These are phyloP conservation scores for Nasonia longicornis DNA, from an alignment of 1,140 invertebrate species.

Conservation along the genomic window DNA sequence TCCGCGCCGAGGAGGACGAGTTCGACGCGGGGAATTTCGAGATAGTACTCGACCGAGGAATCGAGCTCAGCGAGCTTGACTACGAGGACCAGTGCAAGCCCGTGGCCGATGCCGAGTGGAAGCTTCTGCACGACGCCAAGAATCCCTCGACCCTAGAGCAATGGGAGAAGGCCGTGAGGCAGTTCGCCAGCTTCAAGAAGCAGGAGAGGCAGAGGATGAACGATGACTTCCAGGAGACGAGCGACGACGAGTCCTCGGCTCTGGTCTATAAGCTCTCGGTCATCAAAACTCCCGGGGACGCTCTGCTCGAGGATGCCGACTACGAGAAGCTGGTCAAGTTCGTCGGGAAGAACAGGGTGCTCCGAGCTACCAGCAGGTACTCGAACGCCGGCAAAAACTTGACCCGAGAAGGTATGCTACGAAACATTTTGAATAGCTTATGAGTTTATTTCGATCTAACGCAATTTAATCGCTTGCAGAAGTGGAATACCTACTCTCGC, in stretches of 20 bases:
- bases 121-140: constrained; percentile 51
- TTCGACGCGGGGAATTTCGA: not conserved
- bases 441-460: not conserved
- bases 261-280: constrained; percentile 54
- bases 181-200: constrained; percentile 53
- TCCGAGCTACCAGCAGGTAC: constrained; percentile 43
- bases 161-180: constrained; percentile 53
- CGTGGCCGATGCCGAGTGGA: constrained; percentile 58
- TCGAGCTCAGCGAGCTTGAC: constrained; percentile 57
- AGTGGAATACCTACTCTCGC: constrained; percentile 52
- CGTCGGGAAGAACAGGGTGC: constrained; percentile 74
- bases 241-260: not conserved
- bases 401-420: constrained; percentile 50
- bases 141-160: constrained; percentile 47
- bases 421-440: too few species aligned
- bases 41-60: constrained; percentile 23
- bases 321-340: constrained; percentile 80
- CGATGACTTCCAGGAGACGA: not conserved
- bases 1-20: not conserved
- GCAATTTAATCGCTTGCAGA: constrained; percentile 45
- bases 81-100: constrained; percentile 61
- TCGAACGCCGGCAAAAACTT: constrained; percentile 42
- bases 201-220: constrained; percentile 45
- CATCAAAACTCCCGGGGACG: constrained; percentile 71
- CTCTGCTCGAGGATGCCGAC: constrained; percentile 67